Percentiles rank a stretch among this genome's conserved stretches.
Evolutionary conservation across 1,140 invertebrate species (phyloP).

Genomic region (Cardiocondyla obscurior): DNA sequence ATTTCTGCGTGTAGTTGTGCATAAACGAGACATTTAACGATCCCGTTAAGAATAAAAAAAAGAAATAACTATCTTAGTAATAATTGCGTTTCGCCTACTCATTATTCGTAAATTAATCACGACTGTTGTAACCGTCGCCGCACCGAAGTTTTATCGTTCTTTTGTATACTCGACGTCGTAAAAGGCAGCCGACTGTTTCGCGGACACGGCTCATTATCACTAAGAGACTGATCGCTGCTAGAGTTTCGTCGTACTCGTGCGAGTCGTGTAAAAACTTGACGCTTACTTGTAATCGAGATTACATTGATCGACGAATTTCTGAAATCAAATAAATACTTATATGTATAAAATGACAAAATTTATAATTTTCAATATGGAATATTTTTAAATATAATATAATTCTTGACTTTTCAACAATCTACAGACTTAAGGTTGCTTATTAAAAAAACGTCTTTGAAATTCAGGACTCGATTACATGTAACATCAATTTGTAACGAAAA

Average conservation of each 20-base stretch:
- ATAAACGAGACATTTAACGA: slow-evolving; percentile 52
- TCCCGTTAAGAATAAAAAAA: slow-evolving; percentile 15
- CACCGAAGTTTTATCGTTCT: slow-evolving; percentile 55
- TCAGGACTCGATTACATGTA: not conserved
- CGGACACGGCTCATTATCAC: slow-evolving; percentile 26
- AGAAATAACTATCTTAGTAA: slow-evolving; percentile 56
- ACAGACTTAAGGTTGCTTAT: not conserved
- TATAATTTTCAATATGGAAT: no score
- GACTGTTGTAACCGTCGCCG: slow-evolving; percentile 52
- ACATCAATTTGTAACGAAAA: slow-evolving; percentile 51
- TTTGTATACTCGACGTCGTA: slow-evolving; percentile 44
- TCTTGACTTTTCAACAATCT: not conserved
- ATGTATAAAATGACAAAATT: no score
- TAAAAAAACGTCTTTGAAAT: not conserved
- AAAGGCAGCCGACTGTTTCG: slow-evolving; percentile 43
- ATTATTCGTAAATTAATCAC: slow-evolving; percentile 34
- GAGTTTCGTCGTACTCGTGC: slow-evolving; percentile 1
- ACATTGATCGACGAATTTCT: not conserved
- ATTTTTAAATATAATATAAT: not conserved
- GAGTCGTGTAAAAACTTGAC: not conserved
- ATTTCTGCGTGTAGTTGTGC: slow-evolving; percentile 49
- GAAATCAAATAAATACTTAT: no score
- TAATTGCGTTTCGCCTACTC: slow-evolving; percentile 36
- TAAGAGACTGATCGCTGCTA: slow-evolving; percentile 56
- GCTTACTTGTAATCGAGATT: not conserved